These are phyloP conservation scores for Andrena dorsata DNA, from an alignment of 2,888 invertebrate genomes.

Conservation along the genomic window DNA sequence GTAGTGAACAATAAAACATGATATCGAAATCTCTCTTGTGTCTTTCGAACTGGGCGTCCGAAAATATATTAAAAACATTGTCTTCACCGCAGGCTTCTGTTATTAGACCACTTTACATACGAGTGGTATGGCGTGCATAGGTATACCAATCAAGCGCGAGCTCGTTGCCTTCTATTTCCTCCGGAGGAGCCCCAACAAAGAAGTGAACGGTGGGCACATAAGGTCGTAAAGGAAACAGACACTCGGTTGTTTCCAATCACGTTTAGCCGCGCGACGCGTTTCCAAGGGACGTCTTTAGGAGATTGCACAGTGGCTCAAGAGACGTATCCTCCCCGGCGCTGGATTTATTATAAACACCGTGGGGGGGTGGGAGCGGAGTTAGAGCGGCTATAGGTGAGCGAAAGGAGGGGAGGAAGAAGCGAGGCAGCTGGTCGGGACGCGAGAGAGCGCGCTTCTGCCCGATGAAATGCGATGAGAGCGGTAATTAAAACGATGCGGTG, in stretches of 20 bases:
- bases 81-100: background rate
- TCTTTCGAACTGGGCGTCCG: too few species aligned
- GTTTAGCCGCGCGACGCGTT: slow-evolving; percentile 30
- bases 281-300: slow-evolving; percentile 53
- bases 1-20: too few species aligned
- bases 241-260: slow-evolving; percentile 41
- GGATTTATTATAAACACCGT: slow-evolving; percentile 78
- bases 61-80: background rate
- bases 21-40: too few species aligned
- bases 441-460: slow-evolving; percentile 71
- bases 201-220: background rate
- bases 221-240: slow-evolving; percentile 26
- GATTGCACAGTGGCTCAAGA: slow-evolving; percentile 66
- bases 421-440: background rate
- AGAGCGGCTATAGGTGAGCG: slow-evolving; percentile 15
- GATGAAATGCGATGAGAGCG: slow-evolving; percentile 81
- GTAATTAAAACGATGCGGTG: slow-evolving; percentile 81
- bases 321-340: slow-evolving; percentile 64
- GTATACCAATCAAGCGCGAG: background rate
- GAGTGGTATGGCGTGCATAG: background rate
- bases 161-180: background rate
- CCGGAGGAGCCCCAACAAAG: background rate
- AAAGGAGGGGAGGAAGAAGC: background rate
- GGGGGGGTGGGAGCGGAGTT: slow-evolving; percentile 20
- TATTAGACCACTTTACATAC: slow-evolving; percentile 21